These are phyloP conservation scores for Caenorhabditis briggsae DNA, from an alignment of 1,140 invertebrate genomes.

Conservation along the genomic window DNA sequence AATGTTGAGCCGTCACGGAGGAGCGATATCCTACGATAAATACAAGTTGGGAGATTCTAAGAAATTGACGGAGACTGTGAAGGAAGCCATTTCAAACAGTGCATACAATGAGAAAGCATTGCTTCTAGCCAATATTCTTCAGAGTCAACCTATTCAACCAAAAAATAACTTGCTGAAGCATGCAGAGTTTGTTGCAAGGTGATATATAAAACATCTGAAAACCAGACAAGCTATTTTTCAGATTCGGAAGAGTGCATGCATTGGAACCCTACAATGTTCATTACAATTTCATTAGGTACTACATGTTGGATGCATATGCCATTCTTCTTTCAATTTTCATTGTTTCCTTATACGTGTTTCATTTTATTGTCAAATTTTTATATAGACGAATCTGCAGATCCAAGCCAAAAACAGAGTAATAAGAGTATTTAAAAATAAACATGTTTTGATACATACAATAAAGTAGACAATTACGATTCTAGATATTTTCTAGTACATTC, in stretches of 20 bases:
- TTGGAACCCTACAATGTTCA: conserved; percentile 18
- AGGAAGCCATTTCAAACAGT: background rate
- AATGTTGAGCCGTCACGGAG: conserved; percentile 61
- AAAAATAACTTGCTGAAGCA: background rate
- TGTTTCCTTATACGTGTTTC: background rate
- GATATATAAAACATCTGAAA: background rate
- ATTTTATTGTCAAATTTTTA: background rate
- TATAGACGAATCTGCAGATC: background rate
- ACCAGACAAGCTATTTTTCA: background rate
- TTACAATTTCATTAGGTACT: background rate
- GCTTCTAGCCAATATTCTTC: background rate
- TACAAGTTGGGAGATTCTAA: conserved; percentile 40
- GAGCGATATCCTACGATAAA: conserved; percentile 60
- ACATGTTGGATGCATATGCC: conserved; percentile 19
- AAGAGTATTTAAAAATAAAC: background rate
- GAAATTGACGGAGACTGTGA: background rate
- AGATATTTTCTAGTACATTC: conserved; percentile 20
- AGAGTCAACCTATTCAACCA: background rate
- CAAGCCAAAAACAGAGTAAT: conserved; percentile 1
- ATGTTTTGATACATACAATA: background rate
- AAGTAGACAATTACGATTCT: background rate
- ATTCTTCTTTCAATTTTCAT: background rate
- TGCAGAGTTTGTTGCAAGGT: background rate
- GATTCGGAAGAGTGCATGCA: conserved; percentile 5
- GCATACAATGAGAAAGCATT: background rate